Conservation (phyloP, 2,888 invertebrate genomes). For the Luffia ferchaultella region DNA sequence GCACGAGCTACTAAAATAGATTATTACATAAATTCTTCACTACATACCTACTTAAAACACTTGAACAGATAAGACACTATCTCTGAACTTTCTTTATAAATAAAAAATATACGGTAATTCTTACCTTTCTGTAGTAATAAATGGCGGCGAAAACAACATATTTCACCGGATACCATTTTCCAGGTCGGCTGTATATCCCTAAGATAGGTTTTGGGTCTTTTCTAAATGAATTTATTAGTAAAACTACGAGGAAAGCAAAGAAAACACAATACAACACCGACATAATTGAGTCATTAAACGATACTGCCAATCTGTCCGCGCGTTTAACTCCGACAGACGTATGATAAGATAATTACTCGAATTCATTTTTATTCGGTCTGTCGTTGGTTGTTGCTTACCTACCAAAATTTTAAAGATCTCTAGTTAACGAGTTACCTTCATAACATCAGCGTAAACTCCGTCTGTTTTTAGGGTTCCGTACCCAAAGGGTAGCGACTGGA, state of each 20-base stretch:
- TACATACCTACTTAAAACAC: too few species aligned
- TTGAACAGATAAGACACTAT: too few species aligned
- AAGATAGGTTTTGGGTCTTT: slow-evolving; percentile 59
- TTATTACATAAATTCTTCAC: too few species aligned
- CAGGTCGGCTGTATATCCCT: slow-evolving; percentile 67
- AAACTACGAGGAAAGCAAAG: slow-evolving; percentile 19
- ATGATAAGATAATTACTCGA: not conserved
- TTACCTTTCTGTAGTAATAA: slow-evolving; percentile 63
- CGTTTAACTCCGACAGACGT: not conserved
- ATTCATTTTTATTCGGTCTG: not conserved
- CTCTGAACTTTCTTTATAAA: too few species aligned
- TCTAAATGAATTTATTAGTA: slow-evolving; percentile 28
- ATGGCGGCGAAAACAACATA: slow-evolving; percentile 61
- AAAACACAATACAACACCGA: not conserved
- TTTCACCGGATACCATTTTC: slow-evolving; percentile 72
- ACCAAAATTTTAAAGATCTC: too few species aligned
- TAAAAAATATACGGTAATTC: too few species aligned
- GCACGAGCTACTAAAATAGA: too few species aligned
- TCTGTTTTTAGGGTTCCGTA: too few species aligned
- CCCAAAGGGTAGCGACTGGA: too few species aligned
- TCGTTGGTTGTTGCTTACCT: not conserved
- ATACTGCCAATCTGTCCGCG: not conserved
- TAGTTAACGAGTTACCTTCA: too few species aligned
- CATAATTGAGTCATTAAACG: not conserved
- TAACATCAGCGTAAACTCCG: too few species aligned